Base-by-base conservation (phyloP, 2,888 invertebrate genomes). In the Sarcophaga carnaria region DNA sequence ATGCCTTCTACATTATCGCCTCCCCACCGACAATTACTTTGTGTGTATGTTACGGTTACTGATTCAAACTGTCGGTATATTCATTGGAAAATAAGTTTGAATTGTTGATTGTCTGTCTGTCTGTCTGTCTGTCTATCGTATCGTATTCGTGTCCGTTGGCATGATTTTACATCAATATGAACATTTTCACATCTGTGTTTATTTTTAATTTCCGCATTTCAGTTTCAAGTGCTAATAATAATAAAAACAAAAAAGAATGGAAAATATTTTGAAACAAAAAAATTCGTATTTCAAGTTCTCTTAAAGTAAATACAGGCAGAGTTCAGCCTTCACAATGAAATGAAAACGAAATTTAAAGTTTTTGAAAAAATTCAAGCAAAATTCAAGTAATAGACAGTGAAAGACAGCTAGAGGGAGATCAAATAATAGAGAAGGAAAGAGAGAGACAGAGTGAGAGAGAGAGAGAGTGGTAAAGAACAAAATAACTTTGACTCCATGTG, bases 401-500 rank as follows among this genome's bases (percentile, higher is more conserved):
- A 37, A 37, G 37, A 37, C 10, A 37, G 37, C 37, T 2, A 37
- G 2, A 37, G 37, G 2, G 1, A 37, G 10, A 37, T 1, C 8
- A 37, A 22, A 10, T 54, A 49, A 59, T 60, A 80, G 49, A 72
- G 25, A 47, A 22, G 20, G 14, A n/a, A 3, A 22, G 1, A 22
- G 22, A 37, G 37, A 6, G 1, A 37, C 0, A 69, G 63, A 74
- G 62, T 62, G 25, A 37, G 0, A 27, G 6, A 37, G 0, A 27
- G 6, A 37, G 37, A 37, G 37, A 6, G 37, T 6, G 37, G 37
- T 37, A 37, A 49, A 49, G 14, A 22, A 59, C 62, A 76, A 81
- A 87, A 67, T 76, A 79, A 81, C 47, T 84, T 88, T 88, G 88
- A 89, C 88, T 91, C 89, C 91, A 91, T 92, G 91, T 92, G 90